Base-by-base conservation (phyloP, 1,140 invertebrate genomes). In the Latrodectus geometricus region DNA sequence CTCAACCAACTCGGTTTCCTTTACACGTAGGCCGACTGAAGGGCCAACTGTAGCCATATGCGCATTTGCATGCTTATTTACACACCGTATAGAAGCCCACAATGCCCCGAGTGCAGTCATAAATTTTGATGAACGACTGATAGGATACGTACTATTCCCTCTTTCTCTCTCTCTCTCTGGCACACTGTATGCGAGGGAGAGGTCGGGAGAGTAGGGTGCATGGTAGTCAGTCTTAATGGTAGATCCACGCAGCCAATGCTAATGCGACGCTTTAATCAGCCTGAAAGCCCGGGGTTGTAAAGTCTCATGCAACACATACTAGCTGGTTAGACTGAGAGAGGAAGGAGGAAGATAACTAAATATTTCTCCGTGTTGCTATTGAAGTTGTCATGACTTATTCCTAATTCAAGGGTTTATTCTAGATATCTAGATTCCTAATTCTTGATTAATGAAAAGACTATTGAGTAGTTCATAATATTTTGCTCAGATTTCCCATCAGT, bases 91-190 rank as follows among this genome's bases (percentile, higher is more conserved):
- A 80, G 65, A 80, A 49, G 17, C 69, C 15, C 48, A 49, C 70
- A 73, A 52, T 23, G 72, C n/a, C n/a, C 20, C 20, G 72, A 20
- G 73, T 48, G 61, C 82, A 17, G 72, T 84, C 82, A 84, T 84
- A 84, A 84, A 84, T 84, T 84, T 84, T 84, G 82, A 84, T 84
- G 82, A 84, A 84, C 74, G 72, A 69, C 72, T 74, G 82, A 76
- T 76, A 76, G 65, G 80, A 52, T 52, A 50, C 72, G 20, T 35
- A 35, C 35, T 35, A 35, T 35, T 35, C 35, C 35, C 35, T 35
- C 35, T 35, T 35, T 35, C 35, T 35, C 11, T 11, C 54, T 61
- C 54, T 61, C 54, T 61, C 54, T 73, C 11, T n/a, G n/a, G 35
- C 35, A 35, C 35, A 35, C 35, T 4, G 54, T 3, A 17, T 11